phyloP scores from a whole-genome alignment of 1,140 invertebrate genomes.

The Temnothorax nylanderi region DNA sequence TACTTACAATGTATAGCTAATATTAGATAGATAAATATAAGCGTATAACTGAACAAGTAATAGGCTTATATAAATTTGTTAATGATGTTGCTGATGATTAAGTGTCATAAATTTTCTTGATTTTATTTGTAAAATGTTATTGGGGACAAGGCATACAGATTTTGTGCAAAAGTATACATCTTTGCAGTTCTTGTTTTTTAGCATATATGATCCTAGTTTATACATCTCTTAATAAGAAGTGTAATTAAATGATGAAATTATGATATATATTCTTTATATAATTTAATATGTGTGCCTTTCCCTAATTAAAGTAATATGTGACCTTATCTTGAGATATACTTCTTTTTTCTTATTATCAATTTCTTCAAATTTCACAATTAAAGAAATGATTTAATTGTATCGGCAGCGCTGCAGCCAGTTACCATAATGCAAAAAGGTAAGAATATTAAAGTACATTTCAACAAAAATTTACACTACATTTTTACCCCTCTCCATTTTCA shows the following conservation, averaged over 20 bases:
- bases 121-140: conserved; percentile 50
- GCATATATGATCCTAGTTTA: conserved; percentile 1
- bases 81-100: conserved; percentile 54
- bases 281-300: conserved; percentile 66
- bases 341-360: conserved; percentile 72
- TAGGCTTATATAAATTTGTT: conserved; percentile 28
- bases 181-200: background rate
- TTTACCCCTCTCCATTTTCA: conserved; percentile 78
- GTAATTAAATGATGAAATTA: background rate
- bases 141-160: conserved; percentile 66
- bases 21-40: conserved; percentile 46
- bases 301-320: conserved; percentile 64
- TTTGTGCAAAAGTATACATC: background rate
- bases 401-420: conserved; percentile 86
- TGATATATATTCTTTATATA: background rate
- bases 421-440: conserved; percentile 86
- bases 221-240: background rate
- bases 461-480: conserved; percentile 84
- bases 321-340: conserved; percentile 67
- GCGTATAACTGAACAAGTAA: conserved; percentile 36
- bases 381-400: conserved; percentile 86
- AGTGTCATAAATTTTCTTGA: conserved; percentile 50
- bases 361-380: conserved; percentile 83
- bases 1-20: conserved; percentile 30
- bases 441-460: conserved; percentile 85